These are phyloP conservation scores for Muschampia plurimacula DNA, from an alignment of 2,888 invertebrate genomes.

Conservation along the genomic window DNA sequence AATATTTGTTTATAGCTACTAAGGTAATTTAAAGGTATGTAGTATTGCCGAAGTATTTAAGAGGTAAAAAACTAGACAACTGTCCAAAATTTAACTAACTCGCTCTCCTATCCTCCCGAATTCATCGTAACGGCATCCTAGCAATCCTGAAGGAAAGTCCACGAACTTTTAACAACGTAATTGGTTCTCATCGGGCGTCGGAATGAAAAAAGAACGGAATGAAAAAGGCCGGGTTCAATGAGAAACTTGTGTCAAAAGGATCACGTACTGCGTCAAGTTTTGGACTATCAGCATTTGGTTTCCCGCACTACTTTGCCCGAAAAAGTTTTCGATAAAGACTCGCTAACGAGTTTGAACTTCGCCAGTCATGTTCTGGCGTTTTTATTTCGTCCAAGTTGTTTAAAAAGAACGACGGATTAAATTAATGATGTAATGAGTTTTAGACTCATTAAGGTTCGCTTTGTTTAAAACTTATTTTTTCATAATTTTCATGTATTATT, in stretches of 20 bases:
- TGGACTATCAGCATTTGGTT: constrained; percentile 55
- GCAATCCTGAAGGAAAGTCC: not conserved
- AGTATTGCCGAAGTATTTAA: not conserved
- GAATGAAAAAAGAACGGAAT: constrained; percentile 45
- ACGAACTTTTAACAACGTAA: constrained; percentile 24
- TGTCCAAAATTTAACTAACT: not conserved
- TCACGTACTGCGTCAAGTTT: constrained; percentile 57
- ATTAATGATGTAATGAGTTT: constrained; percentile 4
- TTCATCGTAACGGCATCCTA: not conserved
- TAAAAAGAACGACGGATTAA: not conserved
- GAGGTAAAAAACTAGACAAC: not conserved
- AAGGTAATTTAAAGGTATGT: no score
- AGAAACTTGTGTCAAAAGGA: constrained; percentile 53
- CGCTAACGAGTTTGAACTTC: constrained; percentile 46
- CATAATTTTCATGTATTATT: no score
- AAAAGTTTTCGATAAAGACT: constrained; percentile 52
- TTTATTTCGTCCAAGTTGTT: constrained; percentile 1
- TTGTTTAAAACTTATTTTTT: no score
- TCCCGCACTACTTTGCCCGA: constrained; percentile 50
- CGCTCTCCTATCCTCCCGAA: not conserved
- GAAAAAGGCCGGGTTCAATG: constrained; percentile 46
- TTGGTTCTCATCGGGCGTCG: constrained; percentile 33
- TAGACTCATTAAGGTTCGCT: not conserved
- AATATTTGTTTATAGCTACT: no score
- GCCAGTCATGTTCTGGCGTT: constrained; percentile 37